A percentile compares a stretch with the other conserved stretches of the same genome.
Conservation (phyloP, 2,888 invertebrate species). For the Apamea crenata region DNA sequence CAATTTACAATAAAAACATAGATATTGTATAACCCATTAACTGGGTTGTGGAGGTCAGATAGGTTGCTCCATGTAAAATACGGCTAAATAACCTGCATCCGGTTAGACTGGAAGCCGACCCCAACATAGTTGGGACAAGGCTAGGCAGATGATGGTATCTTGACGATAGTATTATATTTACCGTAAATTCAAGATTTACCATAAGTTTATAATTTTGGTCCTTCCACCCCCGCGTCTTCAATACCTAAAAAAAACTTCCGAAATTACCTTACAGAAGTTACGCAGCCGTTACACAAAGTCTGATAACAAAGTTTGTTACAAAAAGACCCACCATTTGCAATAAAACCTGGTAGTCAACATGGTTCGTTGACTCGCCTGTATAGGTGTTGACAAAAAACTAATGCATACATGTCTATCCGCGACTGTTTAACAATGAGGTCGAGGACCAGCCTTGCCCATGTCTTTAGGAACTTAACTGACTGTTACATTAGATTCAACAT, state of each 20-base stretch:
- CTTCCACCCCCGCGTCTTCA: conserved; percentile 4
- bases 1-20: not conserved
- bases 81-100: not conserved
- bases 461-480: conserved; percentile 6
- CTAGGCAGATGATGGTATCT: not conserved
- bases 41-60: no score
- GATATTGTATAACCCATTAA: no score
- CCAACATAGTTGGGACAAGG: not conserved
- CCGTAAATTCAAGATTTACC: not conserved
- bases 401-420: conserved; percentile 67
- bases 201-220: conserved; percentile 6
- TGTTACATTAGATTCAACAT: not conserved
- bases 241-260: conserved; percentile 4
- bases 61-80: not conserved
- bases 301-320: conserved; percentile 32
- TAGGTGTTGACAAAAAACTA: conserved; percentile 67
- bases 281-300: conserved; percentile 26
- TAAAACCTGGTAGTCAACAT: conserved; percentile 58
- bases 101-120: not conserved
- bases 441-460: conserved; percentile 44
- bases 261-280: conserved; percentile 15
- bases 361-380: conserved; percentile 69
- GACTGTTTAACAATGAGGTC: conserved; percentile 38
- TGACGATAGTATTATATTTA: not conserved
- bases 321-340: conserved; percentile 54